Evolutionary conservation across 2,888 invertebrate genomes (phyloP), one percentile per base, ranked within the genome.

Genomic region (Drosophila helvetica): DNA sequence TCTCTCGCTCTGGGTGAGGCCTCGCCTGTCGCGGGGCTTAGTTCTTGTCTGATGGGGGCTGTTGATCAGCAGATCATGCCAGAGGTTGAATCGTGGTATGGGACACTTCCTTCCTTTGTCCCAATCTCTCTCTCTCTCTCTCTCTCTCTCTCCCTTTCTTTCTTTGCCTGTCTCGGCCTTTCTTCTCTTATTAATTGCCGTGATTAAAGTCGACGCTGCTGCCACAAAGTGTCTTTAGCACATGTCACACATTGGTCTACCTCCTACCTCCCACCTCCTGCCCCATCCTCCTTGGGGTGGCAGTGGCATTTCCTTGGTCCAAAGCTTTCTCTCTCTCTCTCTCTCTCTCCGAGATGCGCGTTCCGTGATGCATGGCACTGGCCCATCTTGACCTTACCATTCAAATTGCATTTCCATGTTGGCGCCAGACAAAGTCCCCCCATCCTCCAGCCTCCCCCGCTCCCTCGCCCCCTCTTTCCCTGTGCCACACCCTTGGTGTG

Each of bases 361-460:
- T 22, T 22, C 22, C 5, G 50, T 77, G 78, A 66, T 77, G 74
- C 77, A 76, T 80, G 74, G 69, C 71, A 33, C 58, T 82, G 87
- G 64, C 87, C 77, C 50, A 72, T 70, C 83, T 76, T 86, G 88
- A 88, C 83, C 84, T 82, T 60, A 74, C 74, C 65, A 85, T 70
- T 72, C 83, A 74, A 88, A 85, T 88, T 86, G 74, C 79, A 86
- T 86, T 85, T 83, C 74, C 86, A 85, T 85, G 83, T 85, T 72
- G 80, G 69, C 79, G 67, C 74, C 83, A 78, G 78, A 80, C 75
- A 75, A 67, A 71, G 65, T 46, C 71, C 57, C 25, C 43, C 53
- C 65, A 42, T 47, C 52, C 38, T 19, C 42, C 52, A 8, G 9
- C 33, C 52, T 19, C 18, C 19, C 52, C n/a, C 46, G 17, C 17